Evolutionary conservation across 2,888 invertebrate species (phyloP).

Genomic region (Microctonus brassicae): DNA sequence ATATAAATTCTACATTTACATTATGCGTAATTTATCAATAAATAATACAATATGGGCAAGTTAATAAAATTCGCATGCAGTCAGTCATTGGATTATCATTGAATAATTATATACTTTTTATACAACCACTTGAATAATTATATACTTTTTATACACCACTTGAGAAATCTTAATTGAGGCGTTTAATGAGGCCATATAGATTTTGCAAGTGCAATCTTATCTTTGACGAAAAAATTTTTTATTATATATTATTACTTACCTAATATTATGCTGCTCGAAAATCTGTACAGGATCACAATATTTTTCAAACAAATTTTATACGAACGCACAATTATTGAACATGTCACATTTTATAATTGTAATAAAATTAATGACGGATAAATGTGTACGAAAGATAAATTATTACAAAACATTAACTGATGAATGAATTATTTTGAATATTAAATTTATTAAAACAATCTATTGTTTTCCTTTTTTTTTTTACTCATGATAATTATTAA

Average conservation of each 20-base stretch:
- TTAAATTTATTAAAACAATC: neutral
- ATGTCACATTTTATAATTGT: constrained; percentile 11
- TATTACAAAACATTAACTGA: no score
- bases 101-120: neutral
- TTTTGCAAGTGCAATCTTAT: constrained; percentile 8
- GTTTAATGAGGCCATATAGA: constrained; percentile 10
- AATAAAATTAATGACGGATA: constrained; percentile 15
- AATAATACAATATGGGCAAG: no score
- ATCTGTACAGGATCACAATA: constrained; percentile 20
- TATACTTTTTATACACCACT: neutral
- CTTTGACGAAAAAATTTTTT: constrained; percentile 6
- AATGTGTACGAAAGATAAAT: neutral
- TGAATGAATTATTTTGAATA: neutral
- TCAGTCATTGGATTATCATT: neutral
- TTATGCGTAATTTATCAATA: no score
- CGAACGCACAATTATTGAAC: constrained; percentile 19
- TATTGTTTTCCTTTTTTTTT: neutral
- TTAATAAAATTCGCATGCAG: no score
- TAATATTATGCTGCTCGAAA: constrained; percentile 10
- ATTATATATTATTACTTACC: neutral
- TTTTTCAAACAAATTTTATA: constrained; percentile 29
- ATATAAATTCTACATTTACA: neutral
- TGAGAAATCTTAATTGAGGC: neutral
- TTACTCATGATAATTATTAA: neutral
- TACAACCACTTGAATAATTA: neutral